Evolutionary conservation across 2,797 vertebrate genomes (phyloP).

Genomic region (Sebastes hubbsi): DNA sequence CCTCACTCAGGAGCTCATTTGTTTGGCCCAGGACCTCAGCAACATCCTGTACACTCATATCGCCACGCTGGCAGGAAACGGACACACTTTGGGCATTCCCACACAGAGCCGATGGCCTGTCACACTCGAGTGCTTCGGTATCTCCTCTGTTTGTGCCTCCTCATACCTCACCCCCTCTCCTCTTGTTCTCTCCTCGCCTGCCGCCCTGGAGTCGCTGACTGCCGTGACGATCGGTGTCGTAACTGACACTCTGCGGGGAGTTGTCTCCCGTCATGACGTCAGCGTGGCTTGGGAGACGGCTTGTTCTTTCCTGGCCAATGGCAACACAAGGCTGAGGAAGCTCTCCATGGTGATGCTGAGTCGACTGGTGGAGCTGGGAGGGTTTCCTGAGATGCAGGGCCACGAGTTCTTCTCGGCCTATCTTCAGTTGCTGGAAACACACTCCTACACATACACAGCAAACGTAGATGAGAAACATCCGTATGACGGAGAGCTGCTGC

Average conservation of each 20-base stretch:
- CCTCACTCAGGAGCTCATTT: constrained; percentile 86
- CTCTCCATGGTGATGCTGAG: constrained; percentile 84
- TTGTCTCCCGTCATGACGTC: constrained; percentile 87
- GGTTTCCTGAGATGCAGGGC: constrained; percentile 85
- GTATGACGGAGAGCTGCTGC: constrained; percentile 85
- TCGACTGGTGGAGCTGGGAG: constrained; percentile 85
- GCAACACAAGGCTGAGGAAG: constrained; percentile 82
- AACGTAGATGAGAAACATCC: constrained; percentile 71
- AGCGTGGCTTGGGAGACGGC: constrained; percentile 86
- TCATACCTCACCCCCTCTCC: constrained; percentile 85
- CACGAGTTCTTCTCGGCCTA: constrained; percentile 88
- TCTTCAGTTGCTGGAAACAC: constrained; percentile 84
- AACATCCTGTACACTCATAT: constrained; percentile 59
- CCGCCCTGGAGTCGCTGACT: constrained; percentile 86
- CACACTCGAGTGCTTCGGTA: constrained; percentile 80
- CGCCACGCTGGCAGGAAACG: constrained; percentile 22
- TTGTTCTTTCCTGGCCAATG: constrained; percentile 86
- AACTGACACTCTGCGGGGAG: constrained; percentile 80
- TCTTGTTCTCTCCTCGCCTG: constrained; percentile 82
- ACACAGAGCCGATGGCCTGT: constrained; percentile 84
- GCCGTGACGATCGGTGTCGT: constrained; percentile 82
- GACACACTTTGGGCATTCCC: background rate
- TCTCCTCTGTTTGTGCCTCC: constrained; percentile 63
- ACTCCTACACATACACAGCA: constrained; percentile 57
- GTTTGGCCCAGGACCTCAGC: constrained; percentile 85